Percentiles rank a stretch among this genome's conserved stretches.
Evolutionary conservation across 2,797 vertebrate species (phyloP).

Genomic region (Chiroxiphia lanceolata): DNA sequence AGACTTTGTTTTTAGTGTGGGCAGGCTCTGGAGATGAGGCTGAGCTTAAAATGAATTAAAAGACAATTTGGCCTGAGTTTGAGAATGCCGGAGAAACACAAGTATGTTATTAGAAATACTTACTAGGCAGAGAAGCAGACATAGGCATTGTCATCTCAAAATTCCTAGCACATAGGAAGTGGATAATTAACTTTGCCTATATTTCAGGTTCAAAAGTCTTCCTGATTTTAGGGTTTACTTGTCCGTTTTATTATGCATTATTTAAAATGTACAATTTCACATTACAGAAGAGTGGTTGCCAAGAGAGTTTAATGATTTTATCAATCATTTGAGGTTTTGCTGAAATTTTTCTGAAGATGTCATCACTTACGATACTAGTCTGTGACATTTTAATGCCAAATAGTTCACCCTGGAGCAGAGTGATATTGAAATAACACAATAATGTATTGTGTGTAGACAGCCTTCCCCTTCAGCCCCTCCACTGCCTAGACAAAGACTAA

Average conservation of each 20-base stretch:
- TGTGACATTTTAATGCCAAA: background rate
- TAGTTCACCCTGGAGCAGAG: background rate
- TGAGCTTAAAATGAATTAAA: background rate
- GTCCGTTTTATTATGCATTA: background rate
- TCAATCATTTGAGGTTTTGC: background rate
- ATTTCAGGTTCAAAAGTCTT: background rate
- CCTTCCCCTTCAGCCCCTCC: background rate
- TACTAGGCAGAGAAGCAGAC: background rate
- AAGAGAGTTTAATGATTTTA: background rate
- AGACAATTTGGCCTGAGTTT: background rate
- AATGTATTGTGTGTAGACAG: background rate
- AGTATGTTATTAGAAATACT: background rate
- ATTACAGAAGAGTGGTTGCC: background rate
- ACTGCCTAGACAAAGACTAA: background rate
- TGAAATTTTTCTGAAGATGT: background rate
- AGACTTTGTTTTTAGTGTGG: background rate
- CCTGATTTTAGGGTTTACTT: background rate
- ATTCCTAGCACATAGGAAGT: background rate
- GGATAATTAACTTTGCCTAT: background rate
- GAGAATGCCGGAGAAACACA: background rate
- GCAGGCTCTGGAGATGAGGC: background rate
- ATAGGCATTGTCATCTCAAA: background rate
- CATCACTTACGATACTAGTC: background rate
- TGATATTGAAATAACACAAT: slow-evolving; percentile 7
- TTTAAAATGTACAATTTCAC: background rate